Percentiles rank a stretch among this genome's conserved stretches.
Evolutionary conservation across 2,888 invertebrate species (phyloP).

Genomic region (Lithophane semibrunnea): DNA sequence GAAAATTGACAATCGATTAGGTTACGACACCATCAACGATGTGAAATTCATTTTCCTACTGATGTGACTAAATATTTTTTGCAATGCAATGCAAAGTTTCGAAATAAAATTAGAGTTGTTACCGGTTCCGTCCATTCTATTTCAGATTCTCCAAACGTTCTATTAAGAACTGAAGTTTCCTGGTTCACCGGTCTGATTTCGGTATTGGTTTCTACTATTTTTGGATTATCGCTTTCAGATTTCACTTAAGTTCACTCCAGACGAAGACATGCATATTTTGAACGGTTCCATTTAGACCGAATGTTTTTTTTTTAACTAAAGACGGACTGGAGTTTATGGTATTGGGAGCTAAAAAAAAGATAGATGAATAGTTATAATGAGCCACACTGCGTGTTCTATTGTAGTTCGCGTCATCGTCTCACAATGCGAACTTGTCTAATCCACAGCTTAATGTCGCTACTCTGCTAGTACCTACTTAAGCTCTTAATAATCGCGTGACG

Average conservation of each 20-base stretch:
- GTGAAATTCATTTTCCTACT: not conserved
- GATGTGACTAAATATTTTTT: not conserved
- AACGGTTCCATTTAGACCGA: constrained; percentile 1
- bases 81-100: not conserved
- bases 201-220: constrained; percentile 26
- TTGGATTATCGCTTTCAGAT: constrained; percentile 21
- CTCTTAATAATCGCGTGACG: constrained; percentile 71
- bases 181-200: constrained; percentile 5
- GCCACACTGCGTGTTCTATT: constrained; percentile 20
- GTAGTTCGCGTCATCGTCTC: constrained; percentile 60
- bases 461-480: constrained; percentile 69
- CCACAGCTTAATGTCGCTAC: constrained; percentile 65
- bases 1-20: not conserved
- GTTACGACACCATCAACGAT: not conserved
- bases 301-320: not conserved
- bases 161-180: constrained; percentile 15
- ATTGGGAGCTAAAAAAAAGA: constrained; percentile 3
- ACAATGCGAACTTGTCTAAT: constrained; percentile 71
- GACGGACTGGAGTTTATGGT: not conserved
- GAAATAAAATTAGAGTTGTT: not conserved
- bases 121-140: constrained; percentile 14
- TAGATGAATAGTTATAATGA: constrained; percentile 16
- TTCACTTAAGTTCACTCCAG: constrained; percentile 25
- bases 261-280: constrained; percentile 13
- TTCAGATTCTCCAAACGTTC: constrained; percentile 14